Percentiles rank a stretch among this genome's conserved stretches.
Evolutionary conservation across 2,888 invertebrate genomes (phyloP).

Genomic region (Limnephilus marmoratus): DNA sequence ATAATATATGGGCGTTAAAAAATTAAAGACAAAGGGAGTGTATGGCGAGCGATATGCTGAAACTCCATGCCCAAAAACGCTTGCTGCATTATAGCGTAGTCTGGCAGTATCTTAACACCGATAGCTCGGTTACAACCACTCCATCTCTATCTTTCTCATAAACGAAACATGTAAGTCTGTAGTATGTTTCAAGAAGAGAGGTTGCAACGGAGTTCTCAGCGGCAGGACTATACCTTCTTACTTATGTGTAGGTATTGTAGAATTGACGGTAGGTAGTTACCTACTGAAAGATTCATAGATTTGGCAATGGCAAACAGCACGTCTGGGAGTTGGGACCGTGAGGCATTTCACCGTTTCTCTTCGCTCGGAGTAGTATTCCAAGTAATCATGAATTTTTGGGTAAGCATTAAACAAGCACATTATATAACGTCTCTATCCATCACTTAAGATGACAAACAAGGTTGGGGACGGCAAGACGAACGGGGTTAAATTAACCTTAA

Average conservation of each 20-base stretch:
- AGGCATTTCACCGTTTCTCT: background rate
- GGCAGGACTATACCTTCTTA: background rate
- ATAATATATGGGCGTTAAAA: no score
- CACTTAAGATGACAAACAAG: background rate
- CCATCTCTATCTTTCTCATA: no score
- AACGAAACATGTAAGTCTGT: no score
- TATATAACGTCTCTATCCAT: background rate
- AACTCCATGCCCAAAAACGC: no score
- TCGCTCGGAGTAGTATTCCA: background rate
- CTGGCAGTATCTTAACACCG: no score
- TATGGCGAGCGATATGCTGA: no score
- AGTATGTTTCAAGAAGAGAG: background rate
- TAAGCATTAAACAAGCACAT: background rate
- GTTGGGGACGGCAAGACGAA: background rate
- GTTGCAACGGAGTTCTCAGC: background rate
- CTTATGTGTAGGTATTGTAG: background rate
- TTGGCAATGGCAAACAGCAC: background rate
- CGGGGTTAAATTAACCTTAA: background rate
- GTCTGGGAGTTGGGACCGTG: background rate
- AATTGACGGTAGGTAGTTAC: no score
- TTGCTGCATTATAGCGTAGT: no score
- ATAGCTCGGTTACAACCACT: no score
- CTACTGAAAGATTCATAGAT: background rate
- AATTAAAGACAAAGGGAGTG: no score
- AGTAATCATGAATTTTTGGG: background rate